Base-by-base conservation (phyloP, 2,113 vertebrate genomes). In the Anhinga anhinga region DNA sequence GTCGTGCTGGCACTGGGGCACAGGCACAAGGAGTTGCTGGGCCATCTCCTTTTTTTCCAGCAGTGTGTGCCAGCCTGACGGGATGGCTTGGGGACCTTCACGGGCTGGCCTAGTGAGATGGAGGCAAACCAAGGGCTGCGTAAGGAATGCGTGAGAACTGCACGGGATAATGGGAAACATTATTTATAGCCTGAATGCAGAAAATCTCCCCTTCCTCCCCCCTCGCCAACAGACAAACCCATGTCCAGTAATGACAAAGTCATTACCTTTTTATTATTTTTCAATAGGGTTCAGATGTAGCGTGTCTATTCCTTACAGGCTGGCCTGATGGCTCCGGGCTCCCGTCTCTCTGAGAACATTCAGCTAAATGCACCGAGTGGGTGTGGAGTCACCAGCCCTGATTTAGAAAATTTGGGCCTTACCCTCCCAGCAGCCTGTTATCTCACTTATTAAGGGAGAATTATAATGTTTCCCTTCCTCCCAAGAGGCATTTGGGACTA, bases 181-280 rank as follows among this genome's bases (percentile, higher is more conserved):
- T 98, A 98, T 98, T 98, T 98, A 98, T 96, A 87, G 86, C 66
- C 94, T 45, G 55, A 96, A 94, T 53, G 95, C 77, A 88, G 91
- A 89, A 94, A 95, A 66, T 73, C 96, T 96, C 78, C 66, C 83
- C 81, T 93, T 76, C 74, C 96, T 80, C 83, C 91, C 91, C 93
- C 94, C 79, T 93, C 17, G 0, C 71, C 83, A 86, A 90, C 93
- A 98, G 98, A 97, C 95, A 97, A 98, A 98, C 97, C 97, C 97
- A 96, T 98, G 98, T 98, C 98, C 96, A 86, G 97, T 98, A 98
- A 98, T 98, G 98, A 98, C 98, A 98, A 98, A 98, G 98, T 98
- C 98, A 98, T 98, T 98, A 98, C 94, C 97, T 98, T 98, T 98
- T 98, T 98, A 98, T 98, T 97, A 98, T 98, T 98, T 98, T 98